A percentile compares a stretch with the other conserved stretches of the same genome.
phyloP scores from a whole-genome alignment of 2,797 vertebrate species.

The Borostomias antarcticus region DNA sequence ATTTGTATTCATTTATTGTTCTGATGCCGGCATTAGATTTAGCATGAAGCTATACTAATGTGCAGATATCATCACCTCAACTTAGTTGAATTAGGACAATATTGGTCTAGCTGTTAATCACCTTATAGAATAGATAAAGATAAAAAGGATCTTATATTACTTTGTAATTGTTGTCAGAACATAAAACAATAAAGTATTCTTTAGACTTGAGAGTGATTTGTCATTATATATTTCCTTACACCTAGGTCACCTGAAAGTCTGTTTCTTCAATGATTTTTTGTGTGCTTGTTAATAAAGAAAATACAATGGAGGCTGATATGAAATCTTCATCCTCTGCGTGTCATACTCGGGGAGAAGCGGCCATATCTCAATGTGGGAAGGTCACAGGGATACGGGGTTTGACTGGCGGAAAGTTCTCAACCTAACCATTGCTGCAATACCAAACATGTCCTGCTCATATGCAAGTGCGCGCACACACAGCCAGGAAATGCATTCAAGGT shows the following conservation, averaged over 20 bases:
- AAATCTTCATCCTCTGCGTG: too few species aligned
- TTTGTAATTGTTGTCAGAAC: constrained; percentile 62
- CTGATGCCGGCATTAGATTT: constrained; percentile 25
- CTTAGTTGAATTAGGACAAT: constrained; percentile 45
- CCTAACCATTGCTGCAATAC: too few species aligned
- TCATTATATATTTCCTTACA: constrained; percentile 21
- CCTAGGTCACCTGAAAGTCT: not conserved
- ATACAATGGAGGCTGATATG: not conserved
- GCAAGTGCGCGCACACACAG: too few species aligned
- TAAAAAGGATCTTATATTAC: constrained; percentile 52
- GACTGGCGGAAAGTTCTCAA: too few species aligned
- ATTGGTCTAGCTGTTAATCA: constrained; percentile 63
- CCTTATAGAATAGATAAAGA: constrained; percentile 61
- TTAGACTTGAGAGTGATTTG: constrained; percentile 54
- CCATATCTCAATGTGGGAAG: too few species aligned
- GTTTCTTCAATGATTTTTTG: not conserved
- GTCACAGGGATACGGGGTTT: too few species aligned
- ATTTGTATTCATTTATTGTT: constrained; percentile 35
- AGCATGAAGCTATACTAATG: constrained; percentile 41
- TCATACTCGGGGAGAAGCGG: too few species aligned
- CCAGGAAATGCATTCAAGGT: too few species aligned
- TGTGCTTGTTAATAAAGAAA: not conserved
- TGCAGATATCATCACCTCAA: constrained; percentile 46
- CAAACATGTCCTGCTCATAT: too few species aligned
- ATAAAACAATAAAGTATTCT: constrained; percentile 63